phyloP scores from a whole-genome alignment of 2,113 vertebrate genomes.

The Phasianus colchicus region DNA sequence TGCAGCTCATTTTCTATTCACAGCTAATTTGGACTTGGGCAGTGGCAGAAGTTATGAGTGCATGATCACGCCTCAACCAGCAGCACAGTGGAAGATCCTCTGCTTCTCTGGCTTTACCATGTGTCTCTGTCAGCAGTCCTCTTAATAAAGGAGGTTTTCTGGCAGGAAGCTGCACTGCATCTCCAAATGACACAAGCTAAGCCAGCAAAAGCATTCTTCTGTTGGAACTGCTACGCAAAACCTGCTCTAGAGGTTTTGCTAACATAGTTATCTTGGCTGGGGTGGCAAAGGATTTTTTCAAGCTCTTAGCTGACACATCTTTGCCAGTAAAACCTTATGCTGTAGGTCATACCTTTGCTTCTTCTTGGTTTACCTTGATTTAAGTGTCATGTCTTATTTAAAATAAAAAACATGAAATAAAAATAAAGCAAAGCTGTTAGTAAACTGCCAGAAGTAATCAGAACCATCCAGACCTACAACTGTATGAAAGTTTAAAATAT shows the following conservation, averaged over 20 bases:
- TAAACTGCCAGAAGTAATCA: neutral
- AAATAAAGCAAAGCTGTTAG: neutral
- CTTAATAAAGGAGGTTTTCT: neutral
- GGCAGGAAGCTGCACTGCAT: neutral
- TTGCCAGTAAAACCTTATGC: constrained; percentile 3
- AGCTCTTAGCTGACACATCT: neutral
- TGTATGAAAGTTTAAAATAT: neutral
- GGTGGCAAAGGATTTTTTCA: neutral
- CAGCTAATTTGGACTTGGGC: neutral
- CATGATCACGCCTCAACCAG: neutral
- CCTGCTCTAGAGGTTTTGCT: neutral
- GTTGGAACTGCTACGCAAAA: accelerated
- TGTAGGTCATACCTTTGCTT: neutral
- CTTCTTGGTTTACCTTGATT: neutral
- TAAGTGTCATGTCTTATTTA: neutral
- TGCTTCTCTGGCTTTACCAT: neutral
- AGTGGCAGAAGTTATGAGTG: accelerated
- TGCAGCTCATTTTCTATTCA: neutral
- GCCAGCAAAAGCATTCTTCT: neutral
- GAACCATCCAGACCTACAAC: neutral
- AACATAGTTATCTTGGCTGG: neutral
- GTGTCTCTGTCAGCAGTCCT: neutral
- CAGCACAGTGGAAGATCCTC: neutral
- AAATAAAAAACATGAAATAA: neutral
- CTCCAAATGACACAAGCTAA: neutral